Conservation (phyloP, 2,797 vertebrate species). For the Psittacula derbiana region DNA sequence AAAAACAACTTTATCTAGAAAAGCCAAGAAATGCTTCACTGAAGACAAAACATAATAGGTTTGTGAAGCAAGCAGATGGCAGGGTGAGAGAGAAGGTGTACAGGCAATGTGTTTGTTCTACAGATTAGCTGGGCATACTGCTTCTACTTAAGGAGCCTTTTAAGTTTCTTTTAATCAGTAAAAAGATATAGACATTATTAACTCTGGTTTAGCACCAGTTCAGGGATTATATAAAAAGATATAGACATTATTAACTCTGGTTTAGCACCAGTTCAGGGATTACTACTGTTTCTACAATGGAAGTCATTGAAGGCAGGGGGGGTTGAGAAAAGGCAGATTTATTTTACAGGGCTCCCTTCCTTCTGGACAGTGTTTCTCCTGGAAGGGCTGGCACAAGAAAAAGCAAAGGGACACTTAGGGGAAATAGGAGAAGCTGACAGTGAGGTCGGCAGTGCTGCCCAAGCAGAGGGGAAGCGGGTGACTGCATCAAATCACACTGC, state of each 20-base stretch:
- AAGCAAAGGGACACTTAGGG: not conserved
- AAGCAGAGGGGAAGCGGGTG: not conserved
- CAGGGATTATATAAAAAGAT: not conserved
- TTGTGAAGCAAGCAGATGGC: not conserved
- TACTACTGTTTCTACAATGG: not conserved
- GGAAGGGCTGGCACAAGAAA: not conserved
- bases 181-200: not conserved
- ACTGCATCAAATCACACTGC: not conserved
- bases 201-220: not conserved
- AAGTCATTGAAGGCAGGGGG: not conserved
- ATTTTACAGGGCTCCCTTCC: not conserved
- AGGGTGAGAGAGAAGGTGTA: not conserved
- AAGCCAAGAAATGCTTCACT: not conserved
- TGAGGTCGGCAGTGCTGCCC: accelerated
- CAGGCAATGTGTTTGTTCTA: not conserved
- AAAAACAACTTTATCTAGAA: not conserved
- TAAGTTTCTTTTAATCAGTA: not conserved
- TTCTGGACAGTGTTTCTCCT: not conserved
- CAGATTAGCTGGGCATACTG: not conserved
- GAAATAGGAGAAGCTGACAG: not conserved
- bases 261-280: not conserved
- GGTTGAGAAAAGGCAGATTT: not conserved
- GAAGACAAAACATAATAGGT: not conserved
- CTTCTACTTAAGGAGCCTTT: not conserved
- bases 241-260: not conserved